A percentile compares a stretch with the other conserved stretches of the same genome.
Conservation (phyloP, 2,888 invertebrate species). For the Antheraea yamamai region DNA sequence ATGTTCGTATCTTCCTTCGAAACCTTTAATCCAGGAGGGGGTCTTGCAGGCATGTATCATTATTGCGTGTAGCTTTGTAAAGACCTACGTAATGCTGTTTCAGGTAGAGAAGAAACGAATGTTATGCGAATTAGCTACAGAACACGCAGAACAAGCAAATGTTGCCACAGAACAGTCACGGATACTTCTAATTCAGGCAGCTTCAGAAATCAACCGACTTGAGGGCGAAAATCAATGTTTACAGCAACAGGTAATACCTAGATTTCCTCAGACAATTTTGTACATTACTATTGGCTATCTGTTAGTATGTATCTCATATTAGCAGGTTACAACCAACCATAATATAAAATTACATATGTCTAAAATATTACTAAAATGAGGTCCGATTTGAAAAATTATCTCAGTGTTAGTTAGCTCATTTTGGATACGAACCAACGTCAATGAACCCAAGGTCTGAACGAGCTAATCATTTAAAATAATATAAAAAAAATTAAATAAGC, state of each 20-base stretch:
- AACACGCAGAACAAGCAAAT: conserved; percentile 68
- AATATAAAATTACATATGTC: neutral
- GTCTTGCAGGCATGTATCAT: neutral
- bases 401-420: too few relatives aligned
- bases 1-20: too few relatives aligned
- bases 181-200: conserved; percentile 61
- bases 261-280: neutral
- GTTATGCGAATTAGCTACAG: conserved; percentile 62
- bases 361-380: neutral
- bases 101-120: conserved; percentile 69
- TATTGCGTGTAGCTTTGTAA: neutral
- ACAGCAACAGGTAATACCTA: conserved; percentile 58
- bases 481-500: too few relatives aligned
- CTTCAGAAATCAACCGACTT: conserved; percentile 60
- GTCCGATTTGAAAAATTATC: too few relatives aligned
- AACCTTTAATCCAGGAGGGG: too few relatives aligned
- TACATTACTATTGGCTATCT: neutral
- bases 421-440: too few relatives aligned
- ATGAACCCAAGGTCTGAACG: too few relatives aligned
- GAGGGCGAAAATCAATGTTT: conserved; percentile 65
- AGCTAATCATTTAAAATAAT: too few relatives aligned
- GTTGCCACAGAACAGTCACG: conserved; percentile 71
- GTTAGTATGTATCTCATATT: neutral
- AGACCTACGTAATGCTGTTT: neutral
- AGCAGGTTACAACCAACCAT: neutral